These are phyloP conservation scores for Thoracochromis brauschi DNA, from an alignment of 2,113 vertebrate genomes.

Conservation along the genomic window DNA sequence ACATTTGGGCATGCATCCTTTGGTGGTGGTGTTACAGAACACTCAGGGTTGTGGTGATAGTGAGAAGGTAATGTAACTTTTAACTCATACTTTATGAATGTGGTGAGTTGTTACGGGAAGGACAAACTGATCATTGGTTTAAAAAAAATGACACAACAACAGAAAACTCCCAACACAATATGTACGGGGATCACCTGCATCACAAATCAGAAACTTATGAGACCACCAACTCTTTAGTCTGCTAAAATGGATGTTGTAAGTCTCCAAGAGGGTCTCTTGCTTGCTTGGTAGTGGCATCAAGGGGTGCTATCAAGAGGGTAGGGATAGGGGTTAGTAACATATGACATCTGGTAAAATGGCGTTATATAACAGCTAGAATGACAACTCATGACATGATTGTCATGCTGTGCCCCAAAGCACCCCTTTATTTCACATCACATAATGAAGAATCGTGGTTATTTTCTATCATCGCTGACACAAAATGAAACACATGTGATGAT, in stretches of 20 bases:
- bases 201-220: accelerated
- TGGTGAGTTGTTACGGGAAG: accelerated
- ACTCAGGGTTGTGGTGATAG: neutral
- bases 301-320: accelerated
- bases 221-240: neutral
- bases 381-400: neutral
- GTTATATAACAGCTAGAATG: neutral
- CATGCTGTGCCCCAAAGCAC: neutral
- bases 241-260: neutral
- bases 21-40: neutral
- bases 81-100: neutral
- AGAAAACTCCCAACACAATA: neutral
- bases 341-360: neutral
- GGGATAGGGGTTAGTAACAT: neutral
- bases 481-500: neutral
- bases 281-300: neutral
- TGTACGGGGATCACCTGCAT: accelerated
- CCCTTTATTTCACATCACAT: neutral
- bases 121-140: neutral
- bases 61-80: neutral
- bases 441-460: neutral
- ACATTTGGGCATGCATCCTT: neutral
- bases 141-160: neutral
- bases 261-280: neutral
- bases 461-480: neutral